Conservation (phyloP, 2,113 vertebrate genomes). For the Xenopus borealis region DNA sequence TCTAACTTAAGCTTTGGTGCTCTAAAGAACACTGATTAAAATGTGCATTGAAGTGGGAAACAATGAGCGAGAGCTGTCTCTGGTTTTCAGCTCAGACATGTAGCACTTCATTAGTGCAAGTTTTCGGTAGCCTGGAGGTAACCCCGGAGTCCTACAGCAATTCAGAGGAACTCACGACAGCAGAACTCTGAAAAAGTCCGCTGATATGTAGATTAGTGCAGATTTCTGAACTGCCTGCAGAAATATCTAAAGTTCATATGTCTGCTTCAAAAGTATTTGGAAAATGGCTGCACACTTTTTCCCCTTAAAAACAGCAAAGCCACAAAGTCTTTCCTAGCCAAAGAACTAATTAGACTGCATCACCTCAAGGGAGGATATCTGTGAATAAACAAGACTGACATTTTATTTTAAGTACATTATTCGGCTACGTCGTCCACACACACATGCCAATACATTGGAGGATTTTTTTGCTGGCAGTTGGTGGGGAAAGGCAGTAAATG, state of each 20-base stretch:
- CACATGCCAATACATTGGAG: constrained; percentile 20
- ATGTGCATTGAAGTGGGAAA: constrained; percentile 42
- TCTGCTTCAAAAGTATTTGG: constrained; percentile 42
- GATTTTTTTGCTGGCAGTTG: constrained; percentile 27
- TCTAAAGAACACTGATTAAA: constrained; percentile 35
- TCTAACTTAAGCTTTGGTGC: constrained; percentile 15
- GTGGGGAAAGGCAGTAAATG: constrained; percentile 29
- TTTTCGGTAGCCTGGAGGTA: constrained; percentile 41
- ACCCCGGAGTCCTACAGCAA: constrained; percentile 33
- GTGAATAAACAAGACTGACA: constrained; percentile 47
- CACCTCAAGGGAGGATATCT: constrained; percentile 43
- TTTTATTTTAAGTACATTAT: constrained; percentile 38
- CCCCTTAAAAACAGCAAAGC: constrained; percentile 24
- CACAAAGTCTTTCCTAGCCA: constrained; percentile 27
- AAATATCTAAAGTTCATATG: constrained; percentile 42
- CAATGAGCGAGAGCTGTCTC: constrained; percentile 35
- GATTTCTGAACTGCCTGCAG: constrained; percentile 43
- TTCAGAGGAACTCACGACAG: constrained; percentile 36
- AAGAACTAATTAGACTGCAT: constrained; percentile 43
- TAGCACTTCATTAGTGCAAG: constrained; percentile 43
- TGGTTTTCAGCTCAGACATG: constrained; percentile 27
- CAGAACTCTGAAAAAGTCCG: constrained; percentile 37
- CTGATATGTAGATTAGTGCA: constrained; percentile 45
- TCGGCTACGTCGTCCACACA: constrained; percentile 7
- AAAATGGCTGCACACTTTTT: constrained; percentile 38